These are phyloP conservation scores for Drosophila leontia DNA, from an alignment of 1,140 invertebrate species.

Conservation along the genomic window DNA sequence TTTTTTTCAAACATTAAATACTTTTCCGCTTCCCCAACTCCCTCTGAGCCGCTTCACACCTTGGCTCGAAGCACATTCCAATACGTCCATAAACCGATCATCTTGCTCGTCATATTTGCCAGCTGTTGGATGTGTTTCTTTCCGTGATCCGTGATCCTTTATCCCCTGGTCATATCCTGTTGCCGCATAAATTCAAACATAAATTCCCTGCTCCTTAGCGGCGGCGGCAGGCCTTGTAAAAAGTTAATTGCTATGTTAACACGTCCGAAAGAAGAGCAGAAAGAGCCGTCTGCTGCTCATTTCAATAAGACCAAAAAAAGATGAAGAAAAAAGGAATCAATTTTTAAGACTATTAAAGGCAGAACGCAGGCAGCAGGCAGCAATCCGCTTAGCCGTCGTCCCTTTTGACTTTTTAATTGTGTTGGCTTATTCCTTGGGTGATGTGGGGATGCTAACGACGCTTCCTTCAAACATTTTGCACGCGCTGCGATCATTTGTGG, in stretches of 20 bases:
- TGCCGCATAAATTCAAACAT: slow-evolving; percentile 65
- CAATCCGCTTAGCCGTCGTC: slow-evolving; percentile 67
- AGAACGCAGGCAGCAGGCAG: slow-evolving; percentile 26
- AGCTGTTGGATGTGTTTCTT: slow-evolving; percentile 39
- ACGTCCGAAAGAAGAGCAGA: slow-evolving; percentile 51
- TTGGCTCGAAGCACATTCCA: slow-evolving; percentile 23
- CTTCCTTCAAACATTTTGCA: slow-evolving; percentile 70
- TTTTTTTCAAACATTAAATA: slow-evolving; percentile 6
- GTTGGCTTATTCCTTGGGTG: slow-evolving; percentile 18
- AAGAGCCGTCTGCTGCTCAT: slow-evolving; percentile 56
- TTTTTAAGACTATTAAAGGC: slow-evolving; percentile 75
- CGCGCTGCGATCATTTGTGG: slow-evolving; percentile 69
- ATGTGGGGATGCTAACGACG: slow-evolving; percentile 31
- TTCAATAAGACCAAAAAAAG: slow-evolving; percentile 67
- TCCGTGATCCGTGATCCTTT: slow-evolving; percentile 6
- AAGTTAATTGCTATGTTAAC: slow-evolving; percentile 80
- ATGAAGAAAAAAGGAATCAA: slow-evolving; percentile 27
- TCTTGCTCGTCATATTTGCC: slow-evolving; percentile 27
- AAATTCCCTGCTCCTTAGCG: slow-evolving; percentile 54
- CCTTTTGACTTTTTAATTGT: slow-evolving; percentile 32
- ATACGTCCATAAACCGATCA: slow-evolving; percentile 37
- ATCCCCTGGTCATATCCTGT: slow-evolving; percentile 48
- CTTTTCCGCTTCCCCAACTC: background rate
- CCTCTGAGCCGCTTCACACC: slow-evolving; percentile 4
- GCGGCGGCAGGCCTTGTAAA: slow-evolving; percentile 51